Evolutionary conservation across 2,797 vertebrate genomes (phyloP).

Genomic region (Squalus acanthias): DNA sequence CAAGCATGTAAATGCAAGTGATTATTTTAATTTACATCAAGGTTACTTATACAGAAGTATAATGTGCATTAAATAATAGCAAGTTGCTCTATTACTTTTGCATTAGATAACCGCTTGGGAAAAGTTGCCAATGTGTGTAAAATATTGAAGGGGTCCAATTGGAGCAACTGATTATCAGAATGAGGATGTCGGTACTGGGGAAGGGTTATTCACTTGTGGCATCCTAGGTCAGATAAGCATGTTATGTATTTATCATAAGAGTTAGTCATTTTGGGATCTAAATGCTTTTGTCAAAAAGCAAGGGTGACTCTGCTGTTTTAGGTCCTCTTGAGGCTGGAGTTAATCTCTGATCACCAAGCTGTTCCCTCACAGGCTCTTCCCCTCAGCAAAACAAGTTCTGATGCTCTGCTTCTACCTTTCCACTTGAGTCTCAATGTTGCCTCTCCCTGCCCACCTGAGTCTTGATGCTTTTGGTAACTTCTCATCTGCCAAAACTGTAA

Average conservation of each 20-base stretch:
- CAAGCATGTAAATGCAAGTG: conserved; percentile 26
- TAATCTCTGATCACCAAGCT: not conserved
- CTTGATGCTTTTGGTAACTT: not conserved
- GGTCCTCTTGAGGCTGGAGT: not conserved
- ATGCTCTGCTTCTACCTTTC: not conserved
- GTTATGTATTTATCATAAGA: not conserved
- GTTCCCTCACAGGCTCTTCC: not conserved
- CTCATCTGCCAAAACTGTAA: not conserved
- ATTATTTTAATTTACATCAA: not conserved
- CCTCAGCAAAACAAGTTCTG: not conserved
- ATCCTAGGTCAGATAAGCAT: not conserved
- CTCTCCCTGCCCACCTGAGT: not conserved
- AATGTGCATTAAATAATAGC: not conserved
- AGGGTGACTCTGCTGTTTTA: not conserved
- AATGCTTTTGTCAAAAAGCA: not conserved
- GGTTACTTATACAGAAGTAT: not conserved
- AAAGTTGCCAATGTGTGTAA: not conserved
- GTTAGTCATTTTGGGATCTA: not conserved
- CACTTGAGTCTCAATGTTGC: not conserved
- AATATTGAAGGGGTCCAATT: not conserved
- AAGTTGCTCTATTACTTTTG: not conserved
- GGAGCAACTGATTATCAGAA: not conserved
- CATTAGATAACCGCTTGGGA: not conserved
- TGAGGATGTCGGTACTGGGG: not conserved
- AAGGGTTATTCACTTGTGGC: not conserved